Base-by-base conservation (phyloP, 2,113 vertebrate genomes). In the Megaceryle torquata region DNA sequence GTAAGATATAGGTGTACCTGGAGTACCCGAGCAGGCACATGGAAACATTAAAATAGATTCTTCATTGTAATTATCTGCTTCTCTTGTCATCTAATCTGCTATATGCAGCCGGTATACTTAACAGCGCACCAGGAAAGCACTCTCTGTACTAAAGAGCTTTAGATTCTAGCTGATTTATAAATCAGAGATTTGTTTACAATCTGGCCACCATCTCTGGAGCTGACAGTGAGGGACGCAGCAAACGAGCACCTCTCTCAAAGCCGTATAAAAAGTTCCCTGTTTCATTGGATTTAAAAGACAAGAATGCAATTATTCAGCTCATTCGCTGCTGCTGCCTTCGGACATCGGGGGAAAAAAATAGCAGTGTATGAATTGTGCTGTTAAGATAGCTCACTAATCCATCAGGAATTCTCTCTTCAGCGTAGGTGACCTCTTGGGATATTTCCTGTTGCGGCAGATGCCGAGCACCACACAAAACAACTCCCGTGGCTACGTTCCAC, bases 121-220 rank as follows among this genome's bases (percentile, higher is more conserved):
- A 50, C 2, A 51, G 50, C 1, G 15, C 8, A 24, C 43, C 7
- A 60, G 67, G 35, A 82, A 89, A 65, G 78, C 77, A 61, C 41
- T 51, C 26, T 24, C n/a, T 59, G 53, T 14, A 22, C 74, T 88
- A 74, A 87, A 80, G 61, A 89, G 88, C 83, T 91, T 83, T 93
- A 64, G 82, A 64, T 71, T 89, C 53, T 16, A 61, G 74, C 29
- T 43, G 70, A 92, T 85, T 90, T 96, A 68, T 79, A n/a, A 50
- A 85, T 20, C 86, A 39, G 65, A 80, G 88, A 70, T 86, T 63
- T 85, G 56, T 37, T 95, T 70, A 72, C 65, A 89, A 85, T 80
- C 77, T 46, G 43, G 59, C 50, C 86, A 60, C 83, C 59, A 41
- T 53, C 70, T 59, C 80, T 22, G 57, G 44, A 89, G 71, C 82